These are phyloP conservation scores for Himantopus leucocephalus DNA, from an alignment of 2,113 vertebrate species.

Conservation along the genomic window DNA sequence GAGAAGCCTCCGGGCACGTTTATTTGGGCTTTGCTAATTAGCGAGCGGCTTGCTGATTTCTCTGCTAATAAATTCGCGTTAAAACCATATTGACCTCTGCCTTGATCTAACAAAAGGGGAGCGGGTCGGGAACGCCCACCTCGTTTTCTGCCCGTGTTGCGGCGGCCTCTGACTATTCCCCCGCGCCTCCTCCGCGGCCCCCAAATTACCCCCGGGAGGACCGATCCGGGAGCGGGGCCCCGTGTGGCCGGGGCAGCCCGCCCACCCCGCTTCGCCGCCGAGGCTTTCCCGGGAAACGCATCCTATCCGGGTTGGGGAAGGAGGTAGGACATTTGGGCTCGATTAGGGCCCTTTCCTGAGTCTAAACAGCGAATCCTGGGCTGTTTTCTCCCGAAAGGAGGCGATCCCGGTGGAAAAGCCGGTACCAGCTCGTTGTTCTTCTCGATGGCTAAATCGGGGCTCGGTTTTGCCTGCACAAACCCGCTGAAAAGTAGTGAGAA, in stretches of 20 bases:
- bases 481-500: background rate
- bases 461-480: background rate
- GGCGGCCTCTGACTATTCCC: background rate
- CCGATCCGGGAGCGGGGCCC: background rate
- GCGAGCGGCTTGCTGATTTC: slow-evolving; percentile 78
- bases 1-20: slow-evolving; percentile 76
- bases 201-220: background rate
- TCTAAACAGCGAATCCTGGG: background rate
- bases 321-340: background rate
- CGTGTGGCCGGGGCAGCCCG: background rate
- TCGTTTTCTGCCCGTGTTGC: slow-evolving; percentile 51
- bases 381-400: background rate
- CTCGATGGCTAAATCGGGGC: background rate
- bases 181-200: background rate
- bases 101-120: slow-evolving; percentile 74
- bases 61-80: slow-evolving; percentile 78
- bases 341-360: background rate
- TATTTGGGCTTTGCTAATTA: slow-evolving; percentile 85
- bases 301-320: background rate
- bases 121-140: slow-evolving; percentile 53
- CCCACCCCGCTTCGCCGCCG: background rate
- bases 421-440: background rate
- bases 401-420: background rate
- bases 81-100: slow-evolving; percentile 82
- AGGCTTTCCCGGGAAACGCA: background rate